These are phyloP conservation scores for Arge pagana DNA, from an alignment of 2,888 invertebrate species.

Conservation along the genomic window DNA sequence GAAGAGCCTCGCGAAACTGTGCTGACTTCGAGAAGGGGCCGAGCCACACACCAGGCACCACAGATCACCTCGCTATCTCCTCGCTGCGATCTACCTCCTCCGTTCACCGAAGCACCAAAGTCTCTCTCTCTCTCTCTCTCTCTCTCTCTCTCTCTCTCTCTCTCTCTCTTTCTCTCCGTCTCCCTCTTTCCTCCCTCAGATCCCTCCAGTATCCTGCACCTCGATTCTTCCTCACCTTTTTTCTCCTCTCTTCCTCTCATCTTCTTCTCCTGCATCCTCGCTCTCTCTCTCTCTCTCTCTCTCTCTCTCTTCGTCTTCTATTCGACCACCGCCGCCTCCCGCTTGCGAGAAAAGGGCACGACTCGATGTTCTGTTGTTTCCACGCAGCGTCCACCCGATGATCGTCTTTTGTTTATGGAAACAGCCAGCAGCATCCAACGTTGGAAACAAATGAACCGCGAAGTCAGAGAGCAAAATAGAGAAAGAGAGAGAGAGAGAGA, in stretches of 20 bases:
- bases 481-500: too few species aligned
- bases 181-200: conserved; percentile 26
- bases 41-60: conserved; percentile 58
- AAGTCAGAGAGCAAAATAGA: too few species aligned
- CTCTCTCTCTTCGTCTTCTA: conserved; percentile 24
- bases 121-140: conserved; percentile 19
- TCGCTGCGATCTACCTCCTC: conserved; percentile 48
- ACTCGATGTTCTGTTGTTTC: conserved; percentile 10
- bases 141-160: conserved; percentile 20
- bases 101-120: conserved; percentile 38
- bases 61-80: conserved; percentile 57
- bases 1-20: conserved; percentile 43
- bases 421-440: too few species aligned
- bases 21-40: conserved; percentile 51
- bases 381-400: conserved; percentile 4
- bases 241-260: conserved; percentile 27
- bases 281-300: conserved; percentile 24
- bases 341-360: conserved; percentile 26
- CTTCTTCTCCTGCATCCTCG: conserved; percentile 28
- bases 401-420: conserved; percentile 9
- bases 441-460: too few species aligned
- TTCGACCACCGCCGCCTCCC: conserved; percentile 23
- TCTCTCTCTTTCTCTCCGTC: conserved; percentile 23
- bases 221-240: conserved; percentile 18
- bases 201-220: conserved; percentile 29